A percentile compares a stretch with the other conserved stretches of the same genome.
Evolutionary conservation across 2,113 vertebrate species (phyloP).

Genomic region (Tricholaema leucomelas): DNA sequence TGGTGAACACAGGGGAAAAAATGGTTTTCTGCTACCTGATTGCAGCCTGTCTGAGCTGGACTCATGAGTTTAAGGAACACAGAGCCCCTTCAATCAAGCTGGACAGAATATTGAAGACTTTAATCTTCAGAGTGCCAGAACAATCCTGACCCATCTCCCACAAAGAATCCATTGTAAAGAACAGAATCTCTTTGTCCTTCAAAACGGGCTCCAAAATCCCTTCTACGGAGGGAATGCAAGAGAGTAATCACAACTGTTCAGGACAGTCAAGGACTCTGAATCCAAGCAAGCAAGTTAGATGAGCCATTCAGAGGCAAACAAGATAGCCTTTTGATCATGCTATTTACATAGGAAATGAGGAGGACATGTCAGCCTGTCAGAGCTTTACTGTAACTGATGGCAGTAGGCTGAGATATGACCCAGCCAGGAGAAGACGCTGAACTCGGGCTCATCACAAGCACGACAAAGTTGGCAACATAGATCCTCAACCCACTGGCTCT

Average conservation of each 20-base stretch:
- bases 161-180: constrained; percentile 27
- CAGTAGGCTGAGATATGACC: background rate
- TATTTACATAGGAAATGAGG: background rate
- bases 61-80: background rate
- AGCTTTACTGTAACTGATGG: background rate
- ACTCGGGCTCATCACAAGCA: background rate
- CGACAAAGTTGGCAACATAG: background rate
- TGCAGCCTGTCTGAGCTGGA: background rate
- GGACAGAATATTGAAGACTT: background rate
- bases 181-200: constrained; percentile 39
- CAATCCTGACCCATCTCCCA: constrained; percentile 20
- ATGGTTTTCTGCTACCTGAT: background rate
- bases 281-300: background rate
- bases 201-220: background rate
- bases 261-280: background rate
- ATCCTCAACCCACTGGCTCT: background rate
- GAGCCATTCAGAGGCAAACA: background rate
- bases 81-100: background rate
- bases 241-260: background rate
- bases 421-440: background rate
- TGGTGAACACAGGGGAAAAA: background rate
- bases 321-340: background rate
- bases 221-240: background rate
- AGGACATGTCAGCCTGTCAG: background rate
- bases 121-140: background rate